Percentiles rank a stretch among this genome's conserved stretches.
Evolutionary conservation across 1,140 invertebrate species (phyloP).

Genomic region (Neodiprion pinetum): DNA sequence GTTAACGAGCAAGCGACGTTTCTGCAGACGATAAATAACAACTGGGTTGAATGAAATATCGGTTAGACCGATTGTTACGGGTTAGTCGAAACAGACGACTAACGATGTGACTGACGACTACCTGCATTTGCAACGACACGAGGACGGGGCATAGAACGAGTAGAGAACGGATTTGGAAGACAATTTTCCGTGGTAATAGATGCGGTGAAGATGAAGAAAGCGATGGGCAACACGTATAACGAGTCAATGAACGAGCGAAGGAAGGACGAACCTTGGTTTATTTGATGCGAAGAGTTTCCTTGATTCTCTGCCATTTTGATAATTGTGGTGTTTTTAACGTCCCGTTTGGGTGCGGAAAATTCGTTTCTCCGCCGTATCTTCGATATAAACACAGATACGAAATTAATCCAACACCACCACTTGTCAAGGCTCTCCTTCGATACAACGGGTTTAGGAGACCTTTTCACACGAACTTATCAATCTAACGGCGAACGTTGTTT

Average conservation of each 20-base stretch:
- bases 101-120: too few relatives aligned
- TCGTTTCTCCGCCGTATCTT: slow-evolving; percentile 10
- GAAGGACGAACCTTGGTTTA: slow-evolving; percentile 42
- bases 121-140: too few relatives aligned
- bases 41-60: too few relatives aligned
- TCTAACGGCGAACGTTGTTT: slow-evolving; percentile 36
- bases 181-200: too few relatives aligned
- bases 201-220: not conserved
- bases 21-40: too few relatives aligned
- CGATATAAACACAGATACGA: not conserved
- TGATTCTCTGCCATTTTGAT: slow-evolving; percentile 58
- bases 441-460: slow-evolving; percentile 44
- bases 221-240: not conserved
- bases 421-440: slow-evolving; percentile 40
- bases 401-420: slow-evolving; percentile 19
- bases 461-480: slow-evolving; percentile 44
- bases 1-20: too few relatives aligned
- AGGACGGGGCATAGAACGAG: too few relatives aligned
- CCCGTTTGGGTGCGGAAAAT: slow-evolving; percentile 8
- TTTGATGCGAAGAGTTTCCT: slow-evolving; percentile 54
- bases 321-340: not conserved
- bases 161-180: too few relatives aligned
- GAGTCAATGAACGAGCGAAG: too few relatives aligned
- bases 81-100: too few relatives aligned
- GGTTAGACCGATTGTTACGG: too few relatives aligned